These are phyloP conservation scores for Frankliniella intonsa DNA, from an alignment of 2,888 invertebrate species.

Conservation along the genomic window DNA sequence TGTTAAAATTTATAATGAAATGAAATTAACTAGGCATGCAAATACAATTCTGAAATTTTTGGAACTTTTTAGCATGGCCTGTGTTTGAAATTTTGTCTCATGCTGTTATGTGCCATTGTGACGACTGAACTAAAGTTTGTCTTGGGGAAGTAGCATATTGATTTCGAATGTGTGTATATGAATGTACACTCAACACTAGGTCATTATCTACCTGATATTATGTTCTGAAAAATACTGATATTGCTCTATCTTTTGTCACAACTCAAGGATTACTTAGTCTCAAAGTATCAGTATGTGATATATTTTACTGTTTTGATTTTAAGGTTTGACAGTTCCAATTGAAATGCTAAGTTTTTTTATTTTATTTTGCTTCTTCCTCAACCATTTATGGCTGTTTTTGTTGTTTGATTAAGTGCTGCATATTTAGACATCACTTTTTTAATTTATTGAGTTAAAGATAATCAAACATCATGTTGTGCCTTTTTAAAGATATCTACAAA, in stretches of 20 bases:
- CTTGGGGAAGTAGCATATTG: background rate
- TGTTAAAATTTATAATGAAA: constrained; percentile 4
- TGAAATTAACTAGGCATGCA: background rate
- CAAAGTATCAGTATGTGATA: constrained; percentile 1
- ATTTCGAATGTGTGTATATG: background rate
- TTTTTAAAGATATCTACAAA: background rate
- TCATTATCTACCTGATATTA: background rate
- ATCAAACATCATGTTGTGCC: background rate
- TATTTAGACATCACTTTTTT: background rate
- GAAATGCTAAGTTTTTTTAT: no score
- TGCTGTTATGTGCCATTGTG: background rate
- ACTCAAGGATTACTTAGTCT: background rate
- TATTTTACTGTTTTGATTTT: background rate
- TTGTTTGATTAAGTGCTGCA: background rate
- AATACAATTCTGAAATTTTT: background rate
- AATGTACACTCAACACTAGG: background rate
- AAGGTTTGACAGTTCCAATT: background rate
- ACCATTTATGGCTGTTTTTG: background rate
- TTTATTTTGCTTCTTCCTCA: background rate
- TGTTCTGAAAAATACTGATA: background rate
- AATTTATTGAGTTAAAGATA: no score
- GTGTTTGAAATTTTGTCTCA: no score
- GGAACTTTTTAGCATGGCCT: background rate
- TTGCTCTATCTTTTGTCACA: background rate
- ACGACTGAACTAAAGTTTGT: background rate